Conservation (phyloP, 35 echinoderm and acorn worm genomes). For the Anneissia japonica region DNA sequence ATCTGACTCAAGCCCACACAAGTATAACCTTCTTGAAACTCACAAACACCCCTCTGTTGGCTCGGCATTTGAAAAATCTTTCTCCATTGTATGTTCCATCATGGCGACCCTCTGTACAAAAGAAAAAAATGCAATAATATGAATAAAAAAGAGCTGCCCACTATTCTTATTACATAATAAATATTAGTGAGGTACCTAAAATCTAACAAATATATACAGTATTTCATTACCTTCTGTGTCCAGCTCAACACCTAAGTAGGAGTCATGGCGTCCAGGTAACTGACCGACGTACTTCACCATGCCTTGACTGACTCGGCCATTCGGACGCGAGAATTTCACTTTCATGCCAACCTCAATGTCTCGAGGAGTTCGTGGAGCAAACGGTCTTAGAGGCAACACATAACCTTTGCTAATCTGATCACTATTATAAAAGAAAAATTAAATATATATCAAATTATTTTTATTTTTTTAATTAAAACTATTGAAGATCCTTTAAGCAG, state of each 20-base stretch:
- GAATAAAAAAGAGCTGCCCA: too few relatives aligned
- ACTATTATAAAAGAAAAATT: neutral
- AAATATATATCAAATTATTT: neutral
- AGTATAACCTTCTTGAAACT: slow-evolving; percentile 16
- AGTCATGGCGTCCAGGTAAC: slow-evolving; percentile 1
- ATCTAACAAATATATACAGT: neutral
- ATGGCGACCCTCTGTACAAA: neutral
- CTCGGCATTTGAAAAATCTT: slow-evolving; percentile 6
- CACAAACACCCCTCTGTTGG: slow-evolving; percentile 15
- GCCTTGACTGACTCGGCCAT: neutral
- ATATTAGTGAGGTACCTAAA: too few relatives aligned
- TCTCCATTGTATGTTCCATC: slow-evolving; percentile 5
- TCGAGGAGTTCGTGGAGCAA: neutral
- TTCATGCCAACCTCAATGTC: slow-evolving; percentile 5
- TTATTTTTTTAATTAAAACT: neutral
- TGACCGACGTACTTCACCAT: slow-evolving; percentile 11
- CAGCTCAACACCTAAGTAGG: slow-evolving; percentile 6
- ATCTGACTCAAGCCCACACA: neutral
- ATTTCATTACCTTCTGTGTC: neutral
- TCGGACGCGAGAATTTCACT: slow-evolving; percentile 9
- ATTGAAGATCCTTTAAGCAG: too few relatives aligned
- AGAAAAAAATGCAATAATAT: too few relatives aligned
- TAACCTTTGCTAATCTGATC: neutral
- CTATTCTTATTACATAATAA: too few relatives aligned
- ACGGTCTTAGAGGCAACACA: neutral